Conservation (phyloP, 2,888 invertebrate genomes). For the Phaonia tiefii region DNA sequence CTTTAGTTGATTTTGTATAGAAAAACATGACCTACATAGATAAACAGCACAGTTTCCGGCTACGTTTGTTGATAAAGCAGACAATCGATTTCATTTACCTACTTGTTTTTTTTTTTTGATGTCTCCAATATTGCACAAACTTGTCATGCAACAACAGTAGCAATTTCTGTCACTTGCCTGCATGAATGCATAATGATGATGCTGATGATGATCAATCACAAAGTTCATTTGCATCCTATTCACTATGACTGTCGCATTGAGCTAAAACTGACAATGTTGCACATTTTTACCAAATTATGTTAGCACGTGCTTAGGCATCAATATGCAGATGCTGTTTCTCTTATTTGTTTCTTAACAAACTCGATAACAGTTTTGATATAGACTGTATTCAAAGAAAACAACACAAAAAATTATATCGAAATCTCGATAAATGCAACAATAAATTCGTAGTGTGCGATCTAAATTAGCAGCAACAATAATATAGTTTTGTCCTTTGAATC, state of each 20-base stretch:
- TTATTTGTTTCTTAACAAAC: background rate
- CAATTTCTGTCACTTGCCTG: constrained; percentile 27
- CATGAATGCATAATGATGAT: constrained; percentile 27
- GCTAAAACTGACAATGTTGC: background rate
- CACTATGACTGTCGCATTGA: constrained; percentile 35
- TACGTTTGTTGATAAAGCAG: too few species aligned
- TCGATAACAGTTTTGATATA: too few species aligned
- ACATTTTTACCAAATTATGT: constrained; percentile 33
- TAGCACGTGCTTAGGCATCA: constrained; percentile 23
- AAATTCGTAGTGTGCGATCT: background rate
- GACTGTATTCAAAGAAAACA: too few species aligned
- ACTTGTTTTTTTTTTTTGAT: too few species aligned
- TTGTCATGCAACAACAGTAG: background rate
- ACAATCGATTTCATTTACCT: too few species aligned
- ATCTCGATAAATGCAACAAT: background rate
- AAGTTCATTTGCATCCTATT: constrained; percentile 53
- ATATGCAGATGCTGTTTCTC: too few species aligned
- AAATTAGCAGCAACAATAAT: too few species aligned
- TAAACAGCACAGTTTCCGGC: too few species aligned
- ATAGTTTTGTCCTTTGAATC: too few species aligned
- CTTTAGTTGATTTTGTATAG: too few species aligned
- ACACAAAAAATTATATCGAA: background rate
- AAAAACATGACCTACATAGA: too few species aligned
- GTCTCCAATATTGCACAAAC: background rate
- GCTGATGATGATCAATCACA: constrained; percentile 26